phyloP scores from a whole-genome alignment of 2,113 vertebrate species.

The Hassar affinis region DNA sequence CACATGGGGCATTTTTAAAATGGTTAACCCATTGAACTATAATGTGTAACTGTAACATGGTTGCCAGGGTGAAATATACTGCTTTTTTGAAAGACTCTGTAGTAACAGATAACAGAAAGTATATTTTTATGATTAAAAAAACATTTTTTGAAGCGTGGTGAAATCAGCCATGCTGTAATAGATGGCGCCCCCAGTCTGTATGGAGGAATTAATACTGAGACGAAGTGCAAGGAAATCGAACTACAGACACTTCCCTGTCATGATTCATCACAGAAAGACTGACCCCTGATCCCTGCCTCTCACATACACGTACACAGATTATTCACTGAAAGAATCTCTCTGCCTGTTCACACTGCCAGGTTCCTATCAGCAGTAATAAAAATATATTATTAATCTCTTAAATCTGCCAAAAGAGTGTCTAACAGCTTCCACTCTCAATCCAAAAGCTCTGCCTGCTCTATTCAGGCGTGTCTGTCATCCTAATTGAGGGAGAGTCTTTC shows the following conservation, averaged over 20 bases:
- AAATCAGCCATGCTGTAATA: background rate
- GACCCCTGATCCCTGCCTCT: slow-evolving; percentile 29
- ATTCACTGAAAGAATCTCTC: slow-evolving; percentile 16
- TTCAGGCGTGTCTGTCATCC: slow-evolving; percentile 2
- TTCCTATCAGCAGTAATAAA: background rate
- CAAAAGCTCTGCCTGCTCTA: slow-evolving; percentile 1
- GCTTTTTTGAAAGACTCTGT: too few relatives aligned
- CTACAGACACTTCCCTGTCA: too few relatives aligned
- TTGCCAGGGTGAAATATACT: too few relatives aligned
- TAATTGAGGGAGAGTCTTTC: slow-evolving; percentile 27
- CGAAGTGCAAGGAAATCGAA: background rate
- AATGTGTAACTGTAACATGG: too few relatives aligned
- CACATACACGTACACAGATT: slow-evolving; percentile 16
- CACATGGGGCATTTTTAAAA: too few relatives aligned
- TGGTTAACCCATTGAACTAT: too few relatives aligned
- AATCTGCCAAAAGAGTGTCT: slow-evolving; percentile 14
- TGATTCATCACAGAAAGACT: too few relatives aligned
- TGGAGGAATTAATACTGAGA: background rate
- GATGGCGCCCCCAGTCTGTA: background rate
- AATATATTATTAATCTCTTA: slow-evolving; percentile 31
- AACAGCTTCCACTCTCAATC: slow-evolving; percentile 28
- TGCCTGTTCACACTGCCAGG: background rate
- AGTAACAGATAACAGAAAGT: too few relatives aligned
- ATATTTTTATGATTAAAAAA: too few relatives aligned
- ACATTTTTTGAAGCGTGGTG: background rate